A percentile compares a stretch with the other conserved stretches of the same genome.
phyloP scores from a whole-genome alignment of 1,140 invertebrate genomes.

The Propsilocerus akamusi region DNA sequence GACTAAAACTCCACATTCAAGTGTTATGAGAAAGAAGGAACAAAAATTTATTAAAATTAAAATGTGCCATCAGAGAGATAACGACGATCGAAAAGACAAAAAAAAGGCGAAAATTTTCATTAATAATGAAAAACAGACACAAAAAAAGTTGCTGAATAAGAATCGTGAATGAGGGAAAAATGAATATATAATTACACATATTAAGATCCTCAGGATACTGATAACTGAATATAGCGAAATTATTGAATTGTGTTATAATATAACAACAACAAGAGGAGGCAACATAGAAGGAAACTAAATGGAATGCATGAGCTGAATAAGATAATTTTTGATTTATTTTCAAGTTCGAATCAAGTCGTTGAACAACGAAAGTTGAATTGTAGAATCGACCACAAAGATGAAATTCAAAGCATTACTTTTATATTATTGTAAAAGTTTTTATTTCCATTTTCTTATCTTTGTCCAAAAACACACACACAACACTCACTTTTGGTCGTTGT shows the following conservation, averaged over 20 bases:
- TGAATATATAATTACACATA: slow-evolving; percentile 4
- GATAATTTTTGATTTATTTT: slow-evolving; percentile 3
- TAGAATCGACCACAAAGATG: too few species aligned
- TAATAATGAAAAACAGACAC: not conserved
- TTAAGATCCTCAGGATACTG: not conserved
- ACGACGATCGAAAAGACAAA: too few species aligned
- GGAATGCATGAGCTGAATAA: too few species aligned
- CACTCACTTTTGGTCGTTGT: not conserved
- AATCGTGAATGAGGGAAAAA: not conserved
- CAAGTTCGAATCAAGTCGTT: not conserved
- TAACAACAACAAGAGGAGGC: too few species aligned
- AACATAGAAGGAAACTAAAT: too few species aligned
- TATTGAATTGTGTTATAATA: too few species aligned
- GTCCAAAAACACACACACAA: not conserved
- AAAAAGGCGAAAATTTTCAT: not conserved
- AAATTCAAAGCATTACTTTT: not conserved
- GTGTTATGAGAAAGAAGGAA: too few species aligned
- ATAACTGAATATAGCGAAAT: too few species aligned
- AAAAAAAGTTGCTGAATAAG: not conserved
- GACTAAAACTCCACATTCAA: too few species aligned
- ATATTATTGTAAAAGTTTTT: slow-evolving; percentile 1
- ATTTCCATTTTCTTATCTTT: slow-evolving; percentile 1
- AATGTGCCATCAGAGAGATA: not conserved
- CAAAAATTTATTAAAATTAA: too few species aligned
- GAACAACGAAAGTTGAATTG: too few species aligned